phyloP scores from a whole-genome alignment of 2,113 vertebrate genomes.

The Takifugu flavidus region DNA sequence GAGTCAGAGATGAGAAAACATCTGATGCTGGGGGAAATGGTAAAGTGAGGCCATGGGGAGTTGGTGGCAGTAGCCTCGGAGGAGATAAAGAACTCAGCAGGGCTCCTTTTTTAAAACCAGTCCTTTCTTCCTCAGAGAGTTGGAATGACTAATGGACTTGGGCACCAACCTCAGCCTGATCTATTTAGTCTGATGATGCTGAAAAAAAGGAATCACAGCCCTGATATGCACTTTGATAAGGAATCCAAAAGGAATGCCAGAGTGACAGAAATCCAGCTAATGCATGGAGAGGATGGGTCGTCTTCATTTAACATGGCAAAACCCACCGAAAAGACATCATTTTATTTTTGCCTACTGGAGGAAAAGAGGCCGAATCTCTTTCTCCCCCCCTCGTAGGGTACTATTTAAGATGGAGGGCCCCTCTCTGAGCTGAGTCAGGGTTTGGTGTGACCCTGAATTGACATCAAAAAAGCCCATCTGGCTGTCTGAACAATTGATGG shows the following conservation, averaged over 20 bases:
- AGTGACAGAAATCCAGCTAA: constrained; percentile 24
- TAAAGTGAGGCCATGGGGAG: constrained; percentile 3
- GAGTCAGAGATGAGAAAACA: constrained; percentile 11
- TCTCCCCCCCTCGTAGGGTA: constrained; percentile 1
- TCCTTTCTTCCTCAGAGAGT: constrained; percentile 27
- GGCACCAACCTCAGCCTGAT: constrained; percentile 41
- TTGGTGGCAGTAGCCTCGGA: constrained; percentile 24
- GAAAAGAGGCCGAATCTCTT: neutral
- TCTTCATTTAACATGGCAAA: constrained; percentile 24
- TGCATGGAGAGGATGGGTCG: constrained; percentile 5
- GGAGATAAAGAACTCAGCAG: constrained; percentile 19
- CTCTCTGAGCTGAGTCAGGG: constrained; percentile 13
- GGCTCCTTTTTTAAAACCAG: constrained; percentile 23
- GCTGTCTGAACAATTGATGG: constrained; percentile 23
- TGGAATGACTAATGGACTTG: constrained; percentile 47
- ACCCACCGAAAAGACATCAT: constrained; percentile 7
- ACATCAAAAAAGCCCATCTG: constrained; percentile 10
- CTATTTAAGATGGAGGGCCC: constrained; percentile 4
- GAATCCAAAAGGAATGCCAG: constrained; percentile 52
- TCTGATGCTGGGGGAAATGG: constrained; percentile 10
- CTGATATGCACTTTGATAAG: constrained; percentile 56
- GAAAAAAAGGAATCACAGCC: constrained; percentile 45
- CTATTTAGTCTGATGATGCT: constrained; percentile 48
- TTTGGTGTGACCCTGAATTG: constrained; percentile 8
- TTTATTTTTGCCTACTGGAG: too few relatives aligned